Conservation (phyloP, 2,888 invertebrate genomes). For the Caenorhabditis japonica region DNA sequence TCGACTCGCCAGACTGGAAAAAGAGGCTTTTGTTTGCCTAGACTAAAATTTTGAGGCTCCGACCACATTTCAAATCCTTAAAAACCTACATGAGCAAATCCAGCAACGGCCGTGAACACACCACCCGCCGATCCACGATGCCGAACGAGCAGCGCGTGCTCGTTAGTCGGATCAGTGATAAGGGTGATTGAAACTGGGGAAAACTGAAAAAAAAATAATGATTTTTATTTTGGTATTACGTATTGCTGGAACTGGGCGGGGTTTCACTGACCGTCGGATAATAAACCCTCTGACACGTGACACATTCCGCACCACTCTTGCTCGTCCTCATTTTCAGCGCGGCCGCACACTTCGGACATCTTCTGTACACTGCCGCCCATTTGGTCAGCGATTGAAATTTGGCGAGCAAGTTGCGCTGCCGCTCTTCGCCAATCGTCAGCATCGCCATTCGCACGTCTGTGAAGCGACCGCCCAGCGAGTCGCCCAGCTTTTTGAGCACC, state of each 20-base stretch:
- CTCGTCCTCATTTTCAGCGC: slow-evolving; percentile 72
- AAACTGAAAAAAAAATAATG: slow-evolving; percentile 73
- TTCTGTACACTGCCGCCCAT: slow-evolving; percentile 78
- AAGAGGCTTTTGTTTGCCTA: not conserved
- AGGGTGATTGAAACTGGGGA: slow-evolving; percentile 80
- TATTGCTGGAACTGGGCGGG: too few species aligned
- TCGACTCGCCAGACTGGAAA: slow-evolving; percentile 79
- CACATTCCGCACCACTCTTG: slow-evolving; percentile 71
- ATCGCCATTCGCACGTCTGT: slow-evolving; percentile 68
- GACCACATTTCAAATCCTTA: slow-evolving; percentile 6
- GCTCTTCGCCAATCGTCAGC: slow-evolving; percentile 68
- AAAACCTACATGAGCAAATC: slow-evolving; percentile 80
- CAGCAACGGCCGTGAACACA: slow-evolving; percentile 81
- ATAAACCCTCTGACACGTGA: slow-evolving; percentile 65
- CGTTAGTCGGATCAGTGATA: slow-evolving; percentile 78
- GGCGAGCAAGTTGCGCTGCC: slow-evolving; percentile 68
- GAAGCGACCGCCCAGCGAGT: slow-evolving; percentile 54
- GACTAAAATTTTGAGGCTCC: too few species aligned
- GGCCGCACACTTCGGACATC: slow-evolving; percentile 79
- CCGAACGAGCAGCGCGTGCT: slow-evolving; percentile 79
- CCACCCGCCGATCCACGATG: slow-evolving; percentile 79
- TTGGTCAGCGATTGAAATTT: slow-evolving; percentile 78
- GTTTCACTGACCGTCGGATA: slow-evolving; percentile 70
- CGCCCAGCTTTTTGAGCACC: slow-evolving; percentile 58
- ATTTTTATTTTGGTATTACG: too few species aligned